A percentile compares a stretch with the other conserved stretches of the same genome.
These are phyloP conservation scores for Podarcis siculus DNA, from an alignment of 2,797 vertebrate species.

Conservation along the genomic window DNA sequence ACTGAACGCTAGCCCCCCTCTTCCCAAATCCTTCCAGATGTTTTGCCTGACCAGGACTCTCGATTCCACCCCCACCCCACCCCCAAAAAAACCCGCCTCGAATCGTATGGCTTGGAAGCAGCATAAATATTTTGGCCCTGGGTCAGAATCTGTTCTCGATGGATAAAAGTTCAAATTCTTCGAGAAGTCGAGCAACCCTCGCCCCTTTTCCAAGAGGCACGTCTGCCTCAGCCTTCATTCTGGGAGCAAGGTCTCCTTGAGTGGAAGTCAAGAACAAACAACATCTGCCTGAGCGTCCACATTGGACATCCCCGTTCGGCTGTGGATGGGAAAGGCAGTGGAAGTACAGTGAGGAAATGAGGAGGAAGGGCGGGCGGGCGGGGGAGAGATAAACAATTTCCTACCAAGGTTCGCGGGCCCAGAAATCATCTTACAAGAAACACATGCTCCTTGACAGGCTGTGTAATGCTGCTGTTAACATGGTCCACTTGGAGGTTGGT, in stretches of 20 bases:
- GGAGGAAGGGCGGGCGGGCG: constrained; percentile 42
- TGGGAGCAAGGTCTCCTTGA: background rate
- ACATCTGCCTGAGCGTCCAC: constrained; percentile 7
- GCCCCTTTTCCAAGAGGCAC: background rate
- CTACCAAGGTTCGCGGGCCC: constrained; percentile 62
- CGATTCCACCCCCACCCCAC: too few relatives aligned
- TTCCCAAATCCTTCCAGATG: background rate
- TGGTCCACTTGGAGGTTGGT: constrained; percentile 81
- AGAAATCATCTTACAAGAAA: constrained; percentile 77
- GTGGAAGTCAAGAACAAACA: background rate
- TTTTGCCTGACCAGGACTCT: background rate
- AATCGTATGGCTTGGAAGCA: background rate
- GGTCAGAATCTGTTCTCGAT: too few relatives aligned
- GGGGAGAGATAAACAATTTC: constrained; percentile 72
- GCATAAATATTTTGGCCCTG: too few relatives aligned
- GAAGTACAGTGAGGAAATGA: constrained; percentile 15
- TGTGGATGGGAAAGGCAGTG: constrained; percentile 11
- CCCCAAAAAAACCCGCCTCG: background rate
- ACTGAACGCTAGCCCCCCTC: background rate
- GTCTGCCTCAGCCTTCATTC: background rate
- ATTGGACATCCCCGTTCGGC: background rate
- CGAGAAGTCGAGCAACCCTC: background rate
- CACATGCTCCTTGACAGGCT: constrained; percentile 79
- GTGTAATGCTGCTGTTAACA: constrained; percentile 73
- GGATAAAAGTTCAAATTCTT: background rate